phyloP scores from a whole-genome alignment of 1,140 invertebrate species.

The Ridgeia piscesae region DNA sequence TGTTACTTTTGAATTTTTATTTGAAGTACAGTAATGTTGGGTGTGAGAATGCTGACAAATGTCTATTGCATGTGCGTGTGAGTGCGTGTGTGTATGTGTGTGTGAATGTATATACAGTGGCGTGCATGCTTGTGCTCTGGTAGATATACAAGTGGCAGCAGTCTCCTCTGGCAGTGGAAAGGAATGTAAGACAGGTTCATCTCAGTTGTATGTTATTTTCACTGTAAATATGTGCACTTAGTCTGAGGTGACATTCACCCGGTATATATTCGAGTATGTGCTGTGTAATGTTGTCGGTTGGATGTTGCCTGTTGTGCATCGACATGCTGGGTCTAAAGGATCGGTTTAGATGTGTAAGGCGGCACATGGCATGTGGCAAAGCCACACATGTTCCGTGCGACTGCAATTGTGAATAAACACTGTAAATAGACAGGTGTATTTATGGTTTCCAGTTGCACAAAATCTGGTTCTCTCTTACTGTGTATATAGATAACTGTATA shows the following conservation, averaged over 20 bases:
- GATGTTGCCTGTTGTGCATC: background rate
- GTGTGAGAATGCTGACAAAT: background rate
- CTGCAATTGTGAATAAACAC: conserved; percentile 1
- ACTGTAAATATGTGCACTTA: background rate
- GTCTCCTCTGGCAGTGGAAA: background rate
- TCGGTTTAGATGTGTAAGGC: background rate
- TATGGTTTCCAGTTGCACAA: background rate
- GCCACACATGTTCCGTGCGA: background rate
- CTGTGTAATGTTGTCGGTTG: background rate
- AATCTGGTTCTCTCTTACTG: background rate
- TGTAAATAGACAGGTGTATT: background rate
- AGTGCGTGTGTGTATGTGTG: background rate
- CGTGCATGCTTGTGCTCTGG: background rate
- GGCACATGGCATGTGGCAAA: background rate
- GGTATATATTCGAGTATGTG: background rate
- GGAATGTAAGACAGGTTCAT: background rate
- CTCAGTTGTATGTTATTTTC: background rate
- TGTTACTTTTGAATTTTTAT: background rate
- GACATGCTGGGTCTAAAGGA: background rate
- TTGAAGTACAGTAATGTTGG: background rate
- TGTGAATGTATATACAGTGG: background rate
- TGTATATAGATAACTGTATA: background rate
- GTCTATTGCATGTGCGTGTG: no score
- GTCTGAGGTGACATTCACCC: background rate
- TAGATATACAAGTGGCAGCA: background rate